Conservation (phyloP, 2,113 vertebrate genomes). For the Sinocyclocheilus anophthalmus region DNA sequence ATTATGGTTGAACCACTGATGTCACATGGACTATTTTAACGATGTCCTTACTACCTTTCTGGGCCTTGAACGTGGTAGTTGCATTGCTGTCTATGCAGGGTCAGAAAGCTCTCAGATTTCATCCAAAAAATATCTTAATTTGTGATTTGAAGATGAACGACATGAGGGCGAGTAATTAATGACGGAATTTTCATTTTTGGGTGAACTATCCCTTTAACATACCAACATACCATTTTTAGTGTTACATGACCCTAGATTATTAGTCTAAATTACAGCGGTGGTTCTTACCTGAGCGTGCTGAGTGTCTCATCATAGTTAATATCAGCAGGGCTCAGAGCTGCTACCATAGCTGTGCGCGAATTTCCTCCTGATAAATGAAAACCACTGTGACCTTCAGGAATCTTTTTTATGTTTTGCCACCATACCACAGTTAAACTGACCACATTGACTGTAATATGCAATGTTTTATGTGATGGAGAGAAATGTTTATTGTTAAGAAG, state of each 20-base stretch:
- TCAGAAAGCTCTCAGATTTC: neutral
- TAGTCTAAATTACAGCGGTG: neutral
- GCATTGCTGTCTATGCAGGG: neutral
- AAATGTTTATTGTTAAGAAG: neutral
- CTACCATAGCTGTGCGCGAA: slow-evolving; percentile 97
- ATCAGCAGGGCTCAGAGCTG: slow-evolving; percentile 94
- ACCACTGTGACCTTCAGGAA: neutral
- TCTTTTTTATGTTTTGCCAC: neutral
- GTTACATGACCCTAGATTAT: neutral
- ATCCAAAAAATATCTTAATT: neutral
- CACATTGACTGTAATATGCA: neutral
- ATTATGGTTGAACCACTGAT: too few relatives aligned
- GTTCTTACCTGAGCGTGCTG: slow-evolving; percentile 89
- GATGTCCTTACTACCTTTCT: too few relatives aligned
- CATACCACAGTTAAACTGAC: neutral
- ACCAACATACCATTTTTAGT: neutral
- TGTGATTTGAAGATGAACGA: neutral
- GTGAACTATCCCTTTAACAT: neutral
- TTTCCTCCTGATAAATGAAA: slow-evolving; percentile 84
- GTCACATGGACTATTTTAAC: too few relatives aligned
- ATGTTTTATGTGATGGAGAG: neutral
- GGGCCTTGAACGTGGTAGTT: too few relatives aligned
- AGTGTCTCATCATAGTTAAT: slow-evolving; percentile 98
- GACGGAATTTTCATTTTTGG: neutral
- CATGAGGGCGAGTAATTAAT: neutral